These are phyloP conservation scores for Xylota sylvarum DNA, from an alignment of 2,888 invertebrate species.

Conservation along the genomic window DNA sequence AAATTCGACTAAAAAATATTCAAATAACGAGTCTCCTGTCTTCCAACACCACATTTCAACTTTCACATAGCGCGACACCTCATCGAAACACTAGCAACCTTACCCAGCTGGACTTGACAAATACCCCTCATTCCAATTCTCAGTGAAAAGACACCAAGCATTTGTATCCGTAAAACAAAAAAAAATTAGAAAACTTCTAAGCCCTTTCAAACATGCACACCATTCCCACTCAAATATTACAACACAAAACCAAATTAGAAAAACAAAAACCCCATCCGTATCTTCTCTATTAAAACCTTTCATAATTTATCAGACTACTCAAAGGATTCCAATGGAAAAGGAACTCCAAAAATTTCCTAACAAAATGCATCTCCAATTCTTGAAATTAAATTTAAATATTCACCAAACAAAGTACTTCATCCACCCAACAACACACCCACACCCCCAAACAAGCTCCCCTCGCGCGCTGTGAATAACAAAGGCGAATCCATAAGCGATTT, in stretches of 20 bases:
- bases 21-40: too few relatives aligned
- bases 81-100: too few relatives aligned
- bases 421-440: background rate
- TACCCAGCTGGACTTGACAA: too few relatives aligned
- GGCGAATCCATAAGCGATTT: conserved; percentile 50
- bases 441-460: background rate
- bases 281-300: conserved; percentile 26
- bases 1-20: too few relatives aligned
- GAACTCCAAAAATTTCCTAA: conserved; percentile 27
- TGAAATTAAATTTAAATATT: conserved; percentile 53
- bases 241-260: background rate
- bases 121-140: too few relatives aligned
- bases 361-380: conserved; percentile 36
- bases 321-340: conserved; percentile 34
- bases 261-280: background rate
- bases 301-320: conserved; percentile 35
- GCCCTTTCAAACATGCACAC: too few relatives aligned
- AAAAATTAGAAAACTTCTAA: too few relatives aligned
- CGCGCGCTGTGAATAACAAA: conserved; percentile 54
- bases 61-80: too few relatives aligned
- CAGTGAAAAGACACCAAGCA: too few relatives aligned
- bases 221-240: background rate
- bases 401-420: conserved; percentile 21
- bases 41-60: too few relatives aligned
- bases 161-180: too few relatives aligned